A percentile compares a stretch with the other conserved stretches of the same genome.
These are phyloP conservation scores for Dione juno DNA, from an alignment of 2,888 invertebrate species.

Conservation along the genomic window DNA sequence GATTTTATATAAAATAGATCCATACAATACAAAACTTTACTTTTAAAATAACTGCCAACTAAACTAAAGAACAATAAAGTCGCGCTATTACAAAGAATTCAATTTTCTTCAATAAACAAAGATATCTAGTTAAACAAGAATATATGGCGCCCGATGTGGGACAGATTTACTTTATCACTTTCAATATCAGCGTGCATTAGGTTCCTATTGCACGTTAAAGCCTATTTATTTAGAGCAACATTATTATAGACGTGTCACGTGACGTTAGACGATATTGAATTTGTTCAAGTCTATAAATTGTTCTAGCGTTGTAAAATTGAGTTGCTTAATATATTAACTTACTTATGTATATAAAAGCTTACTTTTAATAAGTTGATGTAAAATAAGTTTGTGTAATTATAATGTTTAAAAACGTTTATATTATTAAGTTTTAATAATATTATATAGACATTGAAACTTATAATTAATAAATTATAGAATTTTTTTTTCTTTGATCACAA, in stretches of 20 bases:
- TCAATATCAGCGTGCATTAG: neutral
- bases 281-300: neutral
- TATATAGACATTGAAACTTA: too few relatives aligned
- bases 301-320: neutral
- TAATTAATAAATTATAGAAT: neutral
- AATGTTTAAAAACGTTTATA: too few relatives aligned
- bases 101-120: conserved; percentile 2
- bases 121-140: neutral
- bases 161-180: conserved; percentile 8
- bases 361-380: too few relatives aligned
- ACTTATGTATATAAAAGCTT: too few relatives aligned
- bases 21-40: too few relatives aligned
- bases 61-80: too few relatives aligned
- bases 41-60: too few relatives aligned
- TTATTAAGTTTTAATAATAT: too few relatives aligned
- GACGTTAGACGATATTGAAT: conserved; percentile 46
- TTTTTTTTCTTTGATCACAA: too few relatives aligned
- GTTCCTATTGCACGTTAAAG: conserved; percentile 8
- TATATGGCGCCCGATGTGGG: conserved; percentile 8
- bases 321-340: neutral
- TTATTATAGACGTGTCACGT: conserved; percentile 54
- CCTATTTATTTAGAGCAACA: neutral
- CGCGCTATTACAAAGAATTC: neutral
- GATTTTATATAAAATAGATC: too few relatives aligned
- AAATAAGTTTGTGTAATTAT: too few relatives aligned